Evolutionary conservation across 2,113 vertebrate species (phyloP).

Genomic region (zebrafish (Danio rerio)): DNA sequence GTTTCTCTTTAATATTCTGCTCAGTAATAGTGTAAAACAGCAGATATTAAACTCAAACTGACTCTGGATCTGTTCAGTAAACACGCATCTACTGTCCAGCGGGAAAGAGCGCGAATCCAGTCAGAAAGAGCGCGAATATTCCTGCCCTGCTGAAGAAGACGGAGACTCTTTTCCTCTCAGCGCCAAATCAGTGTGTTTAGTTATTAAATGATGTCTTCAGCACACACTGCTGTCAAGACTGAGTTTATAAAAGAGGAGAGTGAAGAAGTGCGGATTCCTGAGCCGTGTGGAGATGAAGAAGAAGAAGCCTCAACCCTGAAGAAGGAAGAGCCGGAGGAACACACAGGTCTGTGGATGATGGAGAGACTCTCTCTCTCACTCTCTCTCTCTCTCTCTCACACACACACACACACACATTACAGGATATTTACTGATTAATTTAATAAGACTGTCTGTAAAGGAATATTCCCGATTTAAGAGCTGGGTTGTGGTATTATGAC

Average conservation of each 20-base stretch:
- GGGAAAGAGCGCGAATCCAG: neutral
- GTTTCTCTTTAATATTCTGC: fast-evolving
- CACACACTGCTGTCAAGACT: neutral
- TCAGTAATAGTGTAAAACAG: neutral
- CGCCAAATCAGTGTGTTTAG: neutral
- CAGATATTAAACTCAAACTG: neutral
- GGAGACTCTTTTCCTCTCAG: neutral
- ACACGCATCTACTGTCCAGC: neutral
- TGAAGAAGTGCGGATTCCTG: neutral
- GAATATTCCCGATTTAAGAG: too few species aligned
- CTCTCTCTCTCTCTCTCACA: too few species aligned
- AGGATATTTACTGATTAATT: too few species aligned
- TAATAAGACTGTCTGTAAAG: too few species aligned
- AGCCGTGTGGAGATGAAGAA: too few species aligned
- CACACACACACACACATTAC: too few species aligned
- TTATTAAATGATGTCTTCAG: neutral
- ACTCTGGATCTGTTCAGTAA: neutral
- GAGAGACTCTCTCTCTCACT: too few species aligned
- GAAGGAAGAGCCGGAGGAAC: neutral
- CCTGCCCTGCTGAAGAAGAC: too few species aligned
- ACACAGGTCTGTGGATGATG: neutral
- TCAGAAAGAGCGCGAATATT: too few species aligned
- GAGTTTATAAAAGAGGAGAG: conserved; percentile 17
- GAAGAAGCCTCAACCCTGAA: neutral
- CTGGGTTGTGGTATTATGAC: too few species aligned